Conservation (phyloP, 2,888 invertebrate genomes). For the Erebia ligea region DNA sequence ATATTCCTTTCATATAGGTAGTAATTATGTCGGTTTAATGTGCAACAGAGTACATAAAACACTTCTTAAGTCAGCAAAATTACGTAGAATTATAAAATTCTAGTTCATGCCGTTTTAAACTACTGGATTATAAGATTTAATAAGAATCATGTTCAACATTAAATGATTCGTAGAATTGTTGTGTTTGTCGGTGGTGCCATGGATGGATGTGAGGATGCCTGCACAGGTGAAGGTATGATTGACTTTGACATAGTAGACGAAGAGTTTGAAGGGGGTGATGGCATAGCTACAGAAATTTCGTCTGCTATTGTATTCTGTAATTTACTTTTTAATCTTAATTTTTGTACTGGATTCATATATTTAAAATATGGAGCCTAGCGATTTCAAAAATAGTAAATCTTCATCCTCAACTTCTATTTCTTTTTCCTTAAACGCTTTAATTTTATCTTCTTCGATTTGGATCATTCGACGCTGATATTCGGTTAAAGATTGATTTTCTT, state of each 20-base stretch:
- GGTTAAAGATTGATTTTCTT: conserved; percentile 2
- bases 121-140: conserved; percentile 2
- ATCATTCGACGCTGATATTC: conserved; percentile 1
- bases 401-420: conserved; percentile 1
- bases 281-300: conserved; percentile 8
- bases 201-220: conserved; percentile 8
- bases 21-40: conserved; percentile 5
- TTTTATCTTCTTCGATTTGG: conserved; percentile 2
- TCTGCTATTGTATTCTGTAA: conserved; percentile 8
- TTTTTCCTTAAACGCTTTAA: conserved; percentile 1
- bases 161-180: conserved; percentile 7
- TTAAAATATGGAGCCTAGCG: conserved; percentile 6
- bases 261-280: conserved; percentile 6
- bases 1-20: conserved; percentile 1
- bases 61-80: conserved; percentile 5
- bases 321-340: conserved; percentile 6
- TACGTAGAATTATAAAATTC: conserved; percentile 8
- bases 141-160: conserved; percentile 2
- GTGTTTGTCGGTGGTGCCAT: conserved; percentile 9
- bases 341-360: conserved; percentile 10
- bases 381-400: conserved; percentile 6
- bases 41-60: conserved; percentile 7
- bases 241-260: conserved; percentile 7
- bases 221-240: conserved; percentile 11
- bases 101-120: conserved; percentile 9